Evolutionary conservation across 2,797 vertebrate species (phyloP).

Genomic region (Psittacula derbiana): DNA sequence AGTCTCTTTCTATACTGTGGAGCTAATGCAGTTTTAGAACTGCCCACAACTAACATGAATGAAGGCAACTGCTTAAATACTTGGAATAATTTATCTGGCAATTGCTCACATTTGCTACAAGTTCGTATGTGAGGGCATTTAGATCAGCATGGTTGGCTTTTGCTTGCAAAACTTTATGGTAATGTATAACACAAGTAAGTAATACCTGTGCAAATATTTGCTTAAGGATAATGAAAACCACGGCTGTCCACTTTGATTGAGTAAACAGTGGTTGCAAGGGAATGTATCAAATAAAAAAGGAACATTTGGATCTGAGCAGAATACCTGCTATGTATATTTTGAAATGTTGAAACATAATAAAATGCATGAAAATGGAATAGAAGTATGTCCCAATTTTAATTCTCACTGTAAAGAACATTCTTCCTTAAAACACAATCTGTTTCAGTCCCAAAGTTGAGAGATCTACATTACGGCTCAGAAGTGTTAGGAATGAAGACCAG

Average conservation of each 20-base stretch:
- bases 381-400: neutral
- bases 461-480: neutral
- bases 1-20: neutral
- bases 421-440: neutral
- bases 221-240: slow-evolving; percentile 9
- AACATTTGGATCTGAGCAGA: neutral
- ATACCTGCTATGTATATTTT: neutral
- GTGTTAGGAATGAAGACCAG: neutral
- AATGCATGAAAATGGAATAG: neutral
- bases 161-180: neutral
- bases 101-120: neutral
- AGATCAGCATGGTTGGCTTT: neutral
- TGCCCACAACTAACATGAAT: neutral
- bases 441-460: neutral
- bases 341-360: neutral
- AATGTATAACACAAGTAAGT: neutral
- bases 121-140: neutral
- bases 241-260: slow-evolving; percentile 15
- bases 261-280: neutral
- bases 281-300: neutral
- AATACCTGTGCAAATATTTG: slow-evolving; percentile 38
- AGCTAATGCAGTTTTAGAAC: neutral
- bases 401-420: neutral
- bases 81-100: neutral
- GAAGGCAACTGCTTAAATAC: neutral